A percentile compares a stretch with the other conserved stretches of the same genome.
These are phyloP conservation scores for Nannospalax galili DNA, from an alignment of 2,113 vertebrate species.

Conservation along the genomic window DNA sequence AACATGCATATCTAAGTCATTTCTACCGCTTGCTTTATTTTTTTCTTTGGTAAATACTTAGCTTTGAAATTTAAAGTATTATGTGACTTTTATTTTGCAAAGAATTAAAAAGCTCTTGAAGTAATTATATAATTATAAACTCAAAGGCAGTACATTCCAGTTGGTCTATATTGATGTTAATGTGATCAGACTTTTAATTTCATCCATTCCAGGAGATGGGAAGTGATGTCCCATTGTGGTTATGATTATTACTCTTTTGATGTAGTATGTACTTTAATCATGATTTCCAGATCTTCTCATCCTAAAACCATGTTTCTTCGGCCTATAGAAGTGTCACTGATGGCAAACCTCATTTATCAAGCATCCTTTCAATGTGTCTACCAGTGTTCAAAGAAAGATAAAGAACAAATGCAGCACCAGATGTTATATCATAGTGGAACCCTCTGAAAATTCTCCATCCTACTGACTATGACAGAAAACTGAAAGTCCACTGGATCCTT, in stretches of 20 bases:
- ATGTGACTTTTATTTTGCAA: not conserved
- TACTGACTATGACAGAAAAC: not conserved
- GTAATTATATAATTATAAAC: not conserved
- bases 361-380: not conserved
- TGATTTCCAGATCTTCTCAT: not conserved
- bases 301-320: not conserved
- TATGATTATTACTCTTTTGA: not conserved
- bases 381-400: not conserved
- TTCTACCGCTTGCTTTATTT: not conserved
- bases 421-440: not conserved
- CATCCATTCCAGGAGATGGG: not conserved
- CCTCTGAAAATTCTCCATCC: not conserved
- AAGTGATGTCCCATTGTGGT: not conserved
- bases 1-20: not conserved
- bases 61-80: too few species aligned
- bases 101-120: not conserved
- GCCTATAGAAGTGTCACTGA: not conserved
- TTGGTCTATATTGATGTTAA: not conserved
- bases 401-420: not conserved
- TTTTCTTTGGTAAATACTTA: too few species aligned
- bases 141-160: not conserved
- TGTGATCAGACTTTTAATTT: not conserved
- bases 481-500: not conserved
- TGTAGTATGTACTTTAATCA: not conserved
- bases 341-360: not conserved